Conservation (phyloP, 2,888 invertebrate genomes). For the Ormyrus thymus region DNA sequence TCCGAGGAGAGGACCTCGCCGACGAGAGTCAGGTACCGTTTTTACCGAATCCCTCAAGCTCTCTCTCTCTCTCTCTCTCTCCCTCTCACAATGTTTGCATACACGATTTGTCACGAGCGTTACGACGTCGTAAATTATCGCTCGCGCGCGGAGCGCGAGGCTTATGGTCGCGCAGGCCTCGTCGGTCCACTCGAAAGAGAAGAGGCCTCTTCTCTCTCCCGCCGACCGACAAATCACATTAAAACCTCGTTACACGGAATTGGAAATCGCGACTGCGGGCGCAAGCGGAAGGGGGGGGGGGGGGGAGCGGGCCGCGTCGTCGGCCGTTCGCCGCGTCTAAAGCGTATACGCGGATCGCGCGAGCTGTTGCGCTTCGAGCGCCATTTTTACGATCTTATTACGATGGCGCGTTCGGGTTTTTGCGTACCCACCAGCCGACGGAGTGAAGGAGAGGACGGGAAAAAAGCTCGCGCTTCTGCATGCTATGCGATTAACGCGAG, state of each 20-base stretch:
- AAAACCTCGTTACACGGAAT: slow-evolving; percentile 60
- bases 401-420: slow-evolving; percentile 30
- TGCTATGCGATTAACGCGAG: slow-evolving; percentile 20
- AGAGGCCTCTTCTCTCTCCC: slow-evolving; percentile 2
- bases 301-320: slow-evolving; percentile 11
- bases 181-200: slow-evolving; percentile 27
- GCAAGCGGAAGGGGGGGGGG: neutral
- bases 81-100: slow-evolving; percentile 69
- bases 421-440: neutral
- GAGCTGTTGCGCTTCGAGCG: slow-evolving; percentile 44
- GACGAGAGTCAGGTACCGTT: slow-evolving; percentile 64
- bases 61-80: slow-evolving; percentile 58
- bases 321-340: slow-evolving; percentile 41
- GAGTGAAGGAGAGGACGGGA: neutral
- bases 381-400: slow-evolving; percentile 54
- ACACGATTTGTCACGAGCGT: slow-evolving; percentile 72
- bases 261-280: slow-evolving; percentile 40
- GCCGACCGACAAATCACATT: slow-evolving; percentile 61
- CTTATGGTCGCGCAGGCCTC: slow-evolving; percentile 31
- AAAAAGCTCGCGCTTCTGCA: neutral
- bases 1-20: slow-evolving; percentile 14
- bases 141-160: slow-evolving; percentile 55
- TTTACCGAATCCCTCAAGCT: slow-evolving; percentile 65
- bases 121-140: slow-evolving; percentile 70
- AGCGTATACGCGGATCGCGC: slow-evolving; percentile 17